phyloP scores from a whole-genome alignment of 2,797 vertebrate species.

The Megalops cyprinoides region DNA sequence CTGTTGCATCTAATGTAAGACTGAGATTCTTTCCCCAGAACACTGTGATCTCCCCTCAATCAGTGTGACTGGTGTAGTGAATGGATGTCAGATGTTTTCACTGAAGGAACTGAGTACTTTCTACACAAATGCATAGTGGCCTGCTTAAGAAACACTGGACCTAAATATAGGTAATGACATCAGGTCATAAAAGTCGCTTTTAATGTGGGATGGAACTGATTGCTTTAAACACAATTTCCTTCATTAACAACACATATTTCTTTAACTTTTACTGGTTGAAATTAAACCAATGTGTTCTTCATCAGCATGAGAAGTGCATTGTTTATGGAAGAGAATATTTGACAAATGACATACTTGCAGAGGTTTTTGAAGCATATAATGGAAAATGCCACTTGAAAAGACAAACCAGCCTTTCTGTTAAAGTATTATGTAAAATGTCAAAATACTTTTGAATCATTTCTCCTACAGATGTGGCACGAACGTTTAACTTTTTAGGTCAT shows the following conservation, averaged over 20 bases:
- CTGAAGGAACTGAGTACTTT: background rate
- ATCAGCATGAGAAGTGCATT: conserved; percentile 52
- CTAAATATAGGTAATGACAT: conserved; percentile 59
- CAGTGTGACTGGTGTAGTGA: background rate
- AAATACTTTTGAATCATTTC: background rate
- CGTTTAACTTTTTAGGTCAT: background rate
- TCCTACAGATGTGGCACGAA: background rate
- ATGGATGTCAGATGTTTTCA: background rate
- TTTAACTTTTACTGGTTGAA: conserved; percentile 54
- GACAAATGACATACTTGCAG: conserved; percentile 50
- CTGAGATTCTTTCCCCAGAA: background rate
- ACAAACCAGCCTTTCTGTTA: conserved; percentile 30
- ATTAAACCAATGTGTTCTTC: conserved; percentile 60
- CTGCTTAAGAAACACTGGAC: background rate
- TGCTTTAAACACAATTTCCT: conserved; percentile 48
- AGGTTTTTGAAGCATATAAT: conserved; percentile 48
- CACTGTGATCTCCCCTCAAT: background rate
- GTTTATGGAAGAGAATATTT: conserved; percentile 55
- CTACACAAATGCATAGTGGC: background rate
- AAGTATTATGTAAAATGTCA: conserved; percentile 7
- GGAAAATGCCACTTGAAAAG: conserved; percentile 45
- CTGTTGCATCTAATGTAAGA: conserved; percentile 56
- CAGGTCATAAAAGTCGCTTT: conserved; percentile 55
- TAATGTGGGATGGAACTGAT: conserved; percentile 39
- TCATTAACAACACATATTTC: conserved; percentile 52